These are phyloP conservation scores for Branchellion lobata DNA, from an alignment of 2,888 invertebrate species.

Conservation along the genomic window DNA sequence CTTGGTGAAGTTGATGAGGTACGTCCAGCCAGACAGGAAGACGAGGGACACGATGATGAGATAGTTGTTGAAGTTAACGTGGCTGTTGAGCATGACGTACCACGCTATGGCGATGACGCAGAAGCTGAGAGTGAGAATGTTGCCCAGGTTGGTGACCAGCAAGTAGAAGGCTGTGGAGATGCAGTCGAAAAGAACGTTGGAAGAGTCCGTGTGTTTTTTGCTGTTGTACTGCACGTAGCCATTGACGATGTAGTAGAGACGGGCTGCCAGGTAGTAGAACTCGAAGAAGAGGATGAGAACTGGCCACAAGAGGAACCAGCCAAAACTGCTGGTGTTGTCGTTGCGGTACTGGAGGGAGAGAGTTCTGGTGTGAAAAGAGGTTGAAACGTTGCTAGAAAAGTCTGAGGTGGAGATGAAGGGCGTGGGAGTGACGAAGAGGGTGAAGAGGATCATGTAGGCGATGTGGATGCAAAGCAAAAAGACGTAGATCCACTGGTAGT, in stretches of 20 bases:
- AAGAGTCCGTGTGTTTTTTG: background rate
- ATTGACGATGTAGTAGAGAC: background rate
- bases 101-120: slow-evolving; percentile 55
- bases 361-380: background rate
- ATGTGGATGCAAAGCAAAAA: slow-evolving; percentile 57
- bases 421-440: slow-evolving; percentile 48
- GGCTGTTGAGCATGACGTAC: slow-evolving; percentile 54
- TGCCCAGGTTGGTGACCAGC: slow-evolving; percentile 49
- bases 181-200: background rate
- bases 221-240: background rate
- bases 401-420: background rate
- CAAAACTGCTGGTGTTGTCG: slow-evolving; percentile 12
- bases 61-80: slow-evolving; percentile 52
- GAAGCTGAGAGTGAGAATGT: slow-evolving; percentile 52
- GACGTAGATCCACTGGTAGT: slow-evolving; percentile 56
- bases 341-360: slow-evolving; percentile 17
- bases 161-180: slow-evolving; percentile 43
- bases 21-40: slow-evolving; percentile 58
- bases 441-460: slow-evolving; percentile 57
- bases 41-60: slow-evolving; percentile 57
- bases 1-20: slow-evolving; percentile 58
- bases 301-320: slow-evolving; percentile 52
- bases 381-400: background rate
- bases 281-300: slow-evolving; percentile 48
- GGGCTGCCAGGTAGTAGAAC: slow-evolving; percentile 49